Conservation (phyloP, 2,113 vertebrate species). For the Gasterosteus nipponicus region DNA sequence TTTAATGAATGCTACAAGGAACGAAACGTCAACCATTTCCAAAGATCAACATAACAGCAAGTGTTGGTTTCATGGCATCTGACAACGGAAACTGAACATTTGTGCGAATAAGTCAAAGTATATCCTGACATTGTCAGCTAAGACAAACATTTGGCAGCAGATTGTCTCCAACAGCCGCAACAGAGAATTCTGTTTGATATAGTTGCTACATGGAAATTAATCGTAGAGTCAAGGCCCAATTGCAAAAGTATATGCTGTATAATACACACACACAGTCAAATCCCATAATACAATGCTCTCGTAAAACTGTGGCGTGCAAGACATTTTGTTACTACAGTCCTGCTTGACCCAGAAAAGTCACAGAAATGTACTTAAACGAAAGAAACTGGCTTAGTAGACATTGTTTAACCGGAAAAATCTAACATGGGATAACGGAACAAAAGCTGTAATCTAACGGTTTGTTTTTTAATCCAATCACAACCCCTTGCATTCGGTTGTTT, state of each 20-base stretch:
- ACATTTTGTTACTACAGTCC: slow-evolving; percentile 6
- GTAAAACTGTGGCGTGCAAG: not conserved
- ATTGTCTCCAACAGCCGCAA: not conserved
- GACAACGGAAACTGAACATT: not conserved
- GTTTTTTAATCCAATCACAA: not conserved
- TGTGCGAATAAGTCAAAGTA: not conserved
- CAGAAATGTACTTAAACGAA: slow-evolving; percentile 6
- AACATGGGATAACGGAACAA: not conserved
- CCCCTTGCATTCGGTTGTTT: not conserved
- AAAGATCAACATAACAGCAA: not conserved
- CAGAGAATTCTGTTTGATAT: not conserved
- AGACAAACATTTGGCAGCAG: not conserved
- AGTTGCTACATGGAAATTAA: not conserved
- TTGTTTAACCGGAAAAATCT: not conserved
- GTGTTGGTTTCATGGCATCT: not conserved
- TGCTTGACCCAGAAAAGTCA: slow-evolving; percentile 1
- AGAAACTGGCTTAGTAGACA: slow-evolving; percentile 6
- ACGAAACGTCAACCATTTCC: not conserved
- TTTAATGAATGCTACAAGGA: not conserved
- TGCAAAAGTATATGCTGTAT: not conserved
- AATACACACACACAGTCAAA: not conserved
- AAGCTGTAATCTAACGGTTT: not conserved
- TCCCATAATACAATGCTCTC: not conserved
- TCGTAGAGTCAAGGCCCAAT: not conserved
- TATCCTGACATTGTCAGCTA: not conserved